Base-by-base conservation (phyloP, 1,140 invertebrate species). In the Teleopsis dalmanni region DNA sequence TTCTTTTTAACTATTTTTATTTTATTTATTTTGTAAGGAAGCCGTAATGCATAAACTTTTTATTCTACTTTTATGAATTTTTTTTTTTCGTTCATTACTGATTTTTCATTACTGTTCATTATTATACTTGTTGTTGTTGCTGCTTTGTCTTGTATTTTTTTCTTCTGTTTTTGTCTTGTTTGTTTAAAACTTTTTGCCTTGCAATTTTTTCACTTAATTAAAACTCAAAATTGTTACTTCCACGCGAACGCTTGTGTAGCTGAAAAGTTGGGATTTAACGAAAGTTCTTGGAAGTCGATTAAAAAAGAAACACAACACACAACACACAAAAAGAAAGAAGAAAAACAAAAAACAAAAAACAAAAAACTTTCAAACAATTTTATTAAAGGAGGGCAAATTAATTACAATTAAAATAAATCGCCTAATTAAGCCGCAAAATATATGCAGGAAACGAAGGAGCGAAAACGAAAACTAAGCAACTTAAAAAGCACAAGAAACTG, bases 351-450 rank as follows among this genome's bases (percentile, higher is more conserved):
- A 3, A 48, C 8, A 11, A 35, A 41, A 19, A 18, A 9, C 9
- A 41, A 18, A 10, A 23, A 40, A 19, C 27, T 31, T 6, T 25
- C 10, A 16, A 31, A 43, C 23, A 43, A 27, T n/a, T n/a, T n/a
- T n/a, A n/a, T 1, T 19, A 36, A 14, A 14, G 16, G 34, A 48
- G 35, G 23, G 29, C 40, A 50, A 61, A 58, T 68, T 65, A 68
- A 68, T 68, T 65, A 68, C 65, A 63, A 60, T 65, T 67, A 68
- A 58, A 67, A 68, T 67, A 61, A 65, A 58, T 54, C 53, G 59
- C 56, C 62, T 68, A 62, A 68, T 68, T 68, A 63, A 53, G 35
- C 52, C 42, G 41, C 36, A 42, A 31, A 31, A 51, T 53, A 52
- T 48, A 23, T n/a, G 36, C 19, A 27, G 27, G 29, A 29, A 18